Base-by-base conservation (phyloP, 2,888 invertebrate genomes). In the Habrosyne pyritoides region DNA sequence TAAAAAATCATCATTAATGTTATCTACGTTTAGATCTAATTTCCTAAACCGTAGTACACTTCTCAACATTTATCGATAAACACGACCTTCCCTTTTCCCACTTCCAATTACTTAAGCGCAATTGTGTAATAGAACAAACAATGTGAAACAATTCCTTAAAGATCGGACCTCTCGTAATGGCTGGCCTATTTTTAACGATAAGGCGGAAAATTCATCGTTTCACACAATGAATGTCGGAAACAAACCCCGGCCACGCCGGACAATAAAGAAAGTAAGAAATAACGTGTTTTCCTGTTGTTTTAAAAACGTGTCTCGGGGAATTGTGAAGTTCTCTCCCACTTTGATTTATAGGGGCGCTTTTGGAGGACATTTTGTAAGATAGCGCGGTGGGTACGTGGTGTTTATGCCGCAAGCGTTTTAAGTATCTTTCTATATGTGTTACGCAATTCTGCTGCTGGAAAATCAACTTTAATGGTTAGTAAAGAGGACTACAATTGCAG, bases 211-310 rank as follows among this genome's bases (percentile, higher is more conserved):
- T 65, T 66, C 61, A 59, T 55, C 54, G 49, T 14, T 56, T 48
- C 54, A 49, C 62, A 75, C 67, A 78, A 75, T 73, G 70, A 70
- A 65, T 53, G 69, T 66, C 69, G 56, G 46, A 59, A 56, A 55
- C 66, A 66, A 65, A 57, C 54, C 63, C 63, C 57, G 63, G 57
- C 69, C 60, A 33, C 53, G 51, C 26, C 53, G 55, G 48, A 57
- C 49, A 52, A 69, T 63, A 69, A 69, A 64, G 64, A 62, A n/a
- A 53, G 60, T 52, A 61, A 68, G 72, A 67, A 71, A 72, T 49
- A 49, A 26, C 66, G 55, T 64, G 58, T 66, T 72, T 71, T 67
- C 55, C 63, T 60, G 61, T 69, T 70, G 66, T 75, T 75, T 74
- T 60, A 68, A 64, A n/a, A 64, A 62, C 58, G 56, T 56, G 65